Conservation (phyloP, 2,797 vertebrate species). For the Rhinogobio ventralis region DNA sequence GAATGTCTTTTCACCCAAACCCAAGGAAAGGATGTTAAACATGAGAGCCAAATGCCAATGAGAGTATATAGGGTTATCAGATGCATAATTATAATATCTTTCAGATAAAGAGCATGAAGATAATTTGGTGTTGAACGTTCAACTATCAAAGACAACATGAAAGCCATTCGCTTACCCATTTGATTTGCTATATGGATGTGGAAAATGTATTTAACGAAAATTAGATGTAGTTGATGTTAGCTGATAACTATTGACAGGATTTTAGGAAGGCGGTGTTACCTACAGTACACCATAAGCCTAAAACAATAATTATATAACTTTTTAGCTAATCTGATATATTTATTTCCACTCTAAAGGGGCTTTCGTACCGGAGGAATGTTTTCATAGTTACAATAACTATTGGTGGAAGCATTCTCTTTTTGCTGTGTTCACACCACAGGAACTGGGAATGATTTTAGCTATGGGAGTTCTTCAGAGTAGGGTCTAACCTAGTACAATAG, state of each 20-base stretch:
- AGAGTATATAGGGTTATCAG: constrained; percentile 60
- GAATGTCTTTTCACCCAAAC: constrained; percentile 68
- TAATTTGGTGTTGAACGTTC: constrained; percentile 21
- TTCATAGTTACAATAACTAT: background rate
- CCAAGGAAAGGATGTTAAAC: constrained; percentile 52
- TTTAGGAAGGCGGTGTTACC: background rate
- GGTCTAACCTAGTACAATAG: background rate
- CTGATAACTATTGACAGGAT: background rate
- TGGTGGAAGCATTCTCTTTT: background rate
- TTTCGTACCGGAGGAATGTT: background rate
- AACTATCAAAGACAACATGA: background rate
- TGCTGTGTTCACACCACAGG: background rate
- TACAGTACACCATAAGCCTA: background rate
- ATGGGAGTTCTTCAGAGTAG: background rate
- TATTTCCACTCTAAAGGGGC: background rate
- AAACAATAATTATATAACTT: background rate
- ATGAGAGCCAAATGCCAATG: constrained; percentile 45
- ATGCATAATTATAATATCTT: constrained; percentile 66
- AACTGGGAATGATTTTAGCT: background rate
- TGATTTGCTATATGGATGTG: background rate
- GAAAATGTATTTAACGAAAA: background rate
- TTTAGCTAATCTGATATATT: background rate
- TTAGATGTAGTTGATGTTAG: background rate
- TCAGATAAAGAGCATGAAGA: constrained; percentile 52
- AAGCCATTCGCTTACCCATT: background rate